A percentile compares a stretch with the other conserved stretches of the same genome.
Evolutionary conservation across 2,113 vertebrate species (phyloP).

Genomic region (Oncorhynchus masou): DNA sequence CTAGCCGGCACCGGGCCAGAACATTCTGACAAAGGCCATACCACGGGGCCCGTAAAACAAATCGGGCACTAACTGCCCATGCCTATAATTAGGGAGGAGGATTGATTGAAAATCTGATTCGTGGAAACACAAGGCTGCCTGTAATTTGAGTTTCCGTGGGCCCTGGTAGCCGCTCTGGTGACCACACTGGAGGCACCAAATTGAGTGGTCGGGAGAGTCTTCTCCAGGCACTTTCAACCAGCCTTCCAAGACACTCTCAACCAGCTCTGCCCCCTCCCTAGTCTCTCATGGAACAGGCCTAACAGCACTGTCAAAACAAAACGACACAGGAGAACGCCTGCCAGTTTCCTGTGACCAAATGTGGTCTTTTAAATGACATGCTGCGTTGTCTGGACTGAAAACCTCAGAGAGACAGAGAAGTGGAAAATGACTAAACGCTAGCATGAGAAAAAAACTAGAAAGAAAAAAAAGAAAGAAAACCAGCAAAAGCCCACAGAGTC

Average conservation of each 20-base stretch:
- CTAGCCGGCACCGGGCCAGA: slow-evolving; percentile 7
- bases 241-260: neutral
- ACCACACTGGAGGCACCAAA: slow-evolving; percentile 44
- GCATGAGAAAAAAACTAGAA: neutral
- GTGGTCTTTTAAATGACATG: slow-evolving; percentile 3
- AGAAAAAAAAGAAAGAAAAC: too few species aligned
- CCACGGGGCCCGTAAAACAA: slow-evolving; percentile 39
- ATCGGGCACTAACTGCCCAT: slow-evolving; percentile 35
- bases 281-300: neutral
- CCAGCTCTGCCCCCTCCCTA: neutral
- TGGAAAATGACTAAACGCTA: slow-evolving; percentile 1
- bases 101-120: slow-evolving; percentile 47
- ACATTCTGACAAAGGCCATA: slow-evolving; percentile 16
- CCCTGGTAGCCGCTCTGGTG: slow-evolving; percentile 19
- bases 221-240: neutral
- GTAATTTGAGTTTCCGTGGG: slow-evolving; percentile 46
- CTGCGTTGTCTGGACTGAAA: neutral
- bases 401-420: neutral
- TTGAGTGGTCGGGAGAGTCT: slow-evolving; percentile 13
- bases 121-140: slow-evolving; percentile 43
- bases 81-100: slow-evolving; percentile 49
- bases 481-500: neutral
- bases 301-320: slow-evolving; percentile 8
- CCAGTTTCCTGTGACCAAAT: slow-evolving; percentile 12
- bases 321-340: slow-evolving; percentile 10